These are phyloP conservation scores for Leucophora obtusa DNA, from an alignment of 2,888 invertebrate genomes.

Conservation along the genomic window DNA sequence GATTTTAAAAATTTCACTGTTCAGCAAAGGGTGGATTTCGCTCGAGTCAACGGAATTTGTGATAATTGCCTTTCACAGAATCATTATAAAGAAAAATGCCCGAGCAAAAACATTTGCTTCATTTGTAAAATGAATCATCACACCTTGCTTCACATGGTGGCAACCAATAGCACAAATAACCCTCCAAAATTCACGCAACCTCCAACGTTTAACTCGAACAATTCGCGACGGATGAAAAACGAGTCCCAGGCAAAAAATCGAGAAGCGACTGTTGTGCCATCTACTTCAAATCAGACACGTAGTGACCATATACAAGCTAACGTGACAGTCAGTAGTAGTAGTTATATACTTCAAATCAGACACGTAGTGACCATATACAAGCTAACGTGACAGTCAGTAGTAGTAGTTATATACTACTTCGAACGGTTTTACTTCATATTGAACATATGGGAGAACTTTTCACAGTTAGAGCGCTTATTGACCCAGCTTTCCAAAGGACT, in stretches of 20 bases:
- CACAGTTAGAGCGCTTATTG: conserved; percentile 29
- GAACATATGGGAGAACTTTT: conserved; percentile 8
- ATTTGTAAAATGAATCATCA: conserved; percentile 8
- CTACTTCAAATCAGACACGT: too few relatives aligned
- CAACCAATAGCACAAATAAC: not conserved
- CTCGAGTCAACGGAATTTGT: conserved; percentile 1
- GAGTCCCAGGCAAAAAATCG: too few relatives aligned
- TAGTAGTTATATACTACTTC: not conserved
- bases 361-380: not conserved
- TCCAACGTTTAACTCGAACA: too few relatives aligned
- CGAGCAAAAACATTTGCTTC: conserved; percentile 17
- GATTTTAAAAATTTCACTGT: conserved; percentile 10
- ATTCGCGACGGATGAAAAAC: too few relatives aligned
- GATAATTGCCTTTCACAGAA: conserved; percentile 20
- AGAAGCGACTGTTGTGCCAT: not conserved
- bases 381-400: not conserved
- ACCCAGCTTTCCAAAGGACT: conserved; percentile 32
- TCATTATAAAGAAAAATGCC: conserved; percentile 4
- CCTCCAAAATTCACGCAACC: too few relatives aligned
- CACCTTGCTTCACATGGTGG: not conserved
- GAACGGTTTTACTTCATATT: conserved; percentile 12
- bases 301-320: too few relatives aligned
- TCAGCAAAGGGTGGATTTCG: conserved; percentile 27
- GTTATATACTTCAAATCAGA: not conserved
- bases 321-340: too few relatives aligned